Evolutionary conservation across 2,113 vertebrate genomes (phyloP).

Genomic region (Rhabdornis inornatus): DNA sequence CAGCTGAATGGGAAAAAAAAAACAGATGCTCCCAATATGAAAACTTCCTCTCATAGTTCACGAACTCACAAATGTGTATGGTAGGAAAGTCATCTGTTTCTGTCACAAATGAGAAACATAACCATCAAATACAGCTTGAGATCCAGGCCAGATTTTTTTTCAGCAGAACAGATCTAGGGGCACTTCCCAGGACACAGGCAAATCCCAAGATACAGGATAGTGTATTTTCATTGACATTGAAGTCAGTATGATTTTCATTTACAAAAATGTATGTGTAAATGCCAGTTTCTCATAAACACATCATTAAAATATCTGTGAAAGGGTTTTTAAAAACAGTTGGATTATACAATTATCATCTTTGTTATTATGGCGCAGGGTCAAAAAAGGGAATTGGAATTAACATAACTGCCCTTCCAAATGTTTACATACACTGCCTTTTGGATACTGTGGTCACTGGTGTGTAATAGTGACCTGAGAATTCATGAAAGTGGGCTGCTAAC

Average conservation of each 20-base stretch:
- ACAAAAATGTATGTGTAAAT: neutral
- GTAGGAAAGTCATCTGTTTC: neutral
- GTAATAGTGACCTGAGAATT: neutral
- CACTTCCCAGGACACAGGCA: neutral
- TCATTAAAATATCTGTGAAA: neutral
- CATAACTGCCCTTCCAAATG: neutral
- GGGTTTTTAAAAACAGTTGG: neutral
- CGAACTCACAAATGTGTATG: slow-evolving; percentile 37
- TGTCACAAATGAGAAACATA: neutral
- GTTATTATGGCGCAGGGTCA: neutral
- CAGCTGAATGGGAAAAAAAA: slow-evolving; percentile 4
- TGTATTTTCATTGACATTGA: neutral
- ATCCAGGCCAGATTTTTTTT: neutral
- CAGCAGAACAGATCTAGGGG: neutral
- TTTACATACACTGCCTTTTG: neutral
- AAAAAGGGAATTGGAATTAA: neutral
- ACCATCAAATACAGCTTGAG: neutral
- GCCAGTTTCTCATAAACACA: neutral
- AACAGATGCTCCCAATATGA: slow-evolving; percentile 31
- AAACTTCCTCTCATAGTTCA: slow-evolving; percentile 59
- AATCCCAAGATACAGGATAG: neutral
- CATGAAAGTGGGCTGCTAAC: neutral
- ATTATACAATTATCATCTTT: neutral
- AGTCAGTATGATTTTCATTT: neutral
- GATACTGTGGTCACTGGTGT: neutral